Conservation (phyloP, 2,113 vertebrate genomes). For the Neotragus pygmaeus region DNA sequence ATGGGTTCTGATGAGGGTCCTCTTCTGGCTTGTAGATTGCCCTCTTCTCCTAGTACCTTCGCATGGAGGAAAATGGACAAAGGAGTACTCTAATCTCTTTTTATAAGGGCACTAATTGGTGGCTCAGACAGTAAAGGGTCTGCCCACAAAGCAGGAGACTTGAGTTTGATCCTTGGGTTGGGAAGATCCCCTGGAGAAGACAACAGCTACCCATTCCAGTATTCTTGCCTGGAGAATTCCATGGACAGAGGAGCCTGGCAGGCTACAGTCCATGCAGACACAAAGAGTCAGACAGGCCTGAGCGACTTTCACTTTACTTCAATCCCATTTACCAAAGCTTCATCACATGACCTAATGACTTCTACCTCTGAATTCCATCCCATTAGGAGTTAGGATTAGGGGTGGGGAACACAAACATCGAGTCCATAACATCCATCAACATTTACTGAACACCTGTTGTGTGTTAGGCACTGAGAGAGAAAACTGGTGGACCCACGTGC, state of each 20-base stretch:
- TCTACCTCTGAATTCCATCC: background rate
- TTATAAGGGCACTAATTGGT: background rate
- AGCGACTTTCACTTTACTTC: background rate
- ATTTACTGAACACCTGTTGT: background rate
- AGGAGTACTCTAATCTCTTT: background rate
- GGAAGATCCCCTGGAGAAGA: background rate
- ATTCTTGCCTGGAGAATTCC: background rate
- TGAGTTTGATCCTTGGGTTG: background rate
- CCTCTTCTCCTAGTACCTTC: background rate
- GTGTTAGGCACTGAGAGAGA: background rate
- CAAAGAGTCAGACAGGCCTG: background rate
- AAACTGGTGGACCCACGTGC: background rate
- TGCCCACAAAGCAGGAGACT: background rate
- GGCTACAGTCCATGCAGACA: background rate
- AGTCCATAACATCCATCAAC: background rate
- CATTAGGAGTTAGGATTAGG: background rate
- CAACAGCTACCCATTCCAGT: background rate
- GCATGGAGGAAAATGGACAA: background rate
- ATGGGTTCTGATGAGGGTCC: background rate
- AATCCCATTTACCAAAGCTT: background rate
- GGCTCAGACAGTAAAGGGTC: background rate
- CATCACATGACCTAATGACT: background rate
- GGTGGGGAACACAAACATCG: background rate
- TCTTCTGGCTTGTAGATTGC: background rate
- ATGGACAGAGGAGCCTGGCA: background rate